phyloP scores from a whole-genome alignment of 2,113 vertebrate genomes.

The Morphnarchus princeps region DNA sequence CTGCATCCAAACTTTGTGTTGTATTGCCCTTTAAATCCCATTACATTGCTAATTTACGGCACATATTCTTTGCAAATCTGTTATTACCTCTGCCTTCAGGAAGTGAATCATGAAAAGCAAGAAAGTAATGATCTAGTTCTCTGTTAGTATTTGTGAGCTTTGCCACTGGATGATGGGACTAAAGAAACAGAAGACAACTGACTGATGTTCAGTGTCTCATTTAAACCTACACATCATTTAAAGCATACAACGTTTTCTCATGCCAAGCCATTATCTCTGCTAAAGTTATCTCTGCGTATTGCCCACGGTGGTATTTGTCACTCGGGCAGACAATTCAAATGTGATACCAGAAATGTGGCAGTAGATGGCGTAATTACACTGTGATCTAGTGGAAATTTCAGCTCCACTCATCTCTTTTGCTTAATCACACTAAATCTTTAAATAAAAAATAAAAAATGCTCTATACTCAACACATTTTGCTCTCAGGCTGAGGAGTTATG shows the following conservation, averaged over 20 bases:
- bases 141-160: background rate
- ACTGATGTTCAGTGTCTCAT: background rate
- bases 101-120: background rate
- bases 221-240: background rate
- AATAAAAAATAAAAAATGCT: too few relatives aligned
- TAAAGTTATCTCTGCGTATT: background rate
- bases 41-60: background rate
- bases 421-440: background rate
- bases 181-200: background rate
- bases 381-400: background rate
- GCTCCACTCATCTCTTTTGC: background rate
- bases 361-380: conserved; percentile 47
- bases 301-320: background rate
- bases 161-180: background rate
- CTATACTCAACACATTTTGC: background rate
- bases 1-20: background rate
- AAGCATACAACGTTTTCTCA: background rate
- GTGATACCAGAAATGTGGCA: conserved; percentile 21
- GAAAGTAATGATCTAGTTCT: background rate
- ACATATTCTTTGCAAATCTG: background rate
- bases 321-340: background rate
- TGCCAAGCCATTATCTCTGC: background rate
- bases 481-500: background rate
- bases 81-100: background rate
- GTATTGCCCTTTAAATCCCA: background rate